Conservation (phyloP, 2,113 vertebrate species). For the Hippocampus abdominalis region DNA sequence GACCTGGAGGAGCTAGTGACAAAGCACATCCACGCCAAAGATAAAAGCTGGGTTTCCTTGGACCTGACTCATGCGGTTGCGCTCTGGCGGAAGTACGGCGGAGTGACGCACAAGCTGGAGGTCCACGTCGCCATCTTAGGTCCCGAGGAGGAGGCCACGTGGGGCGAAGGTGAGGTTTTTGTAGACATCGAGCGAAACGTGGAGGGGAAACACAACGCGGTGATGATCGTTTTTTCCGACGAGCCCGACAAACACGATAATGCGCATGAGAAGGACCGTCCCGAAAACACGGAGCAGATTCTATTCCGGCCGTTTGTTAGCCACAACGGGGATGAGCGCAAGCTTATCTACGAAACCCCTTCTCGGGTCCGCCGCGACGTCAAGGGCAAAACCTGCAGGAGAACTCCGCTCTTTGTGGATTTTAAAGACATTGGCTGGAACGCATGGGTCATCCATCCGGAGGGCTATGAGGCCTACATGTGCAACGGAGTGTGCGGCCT, state of each 20-base stretch:
- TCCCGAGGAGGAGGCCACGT: constrained; percentile 20
- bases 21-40: constrained; percentile 76
- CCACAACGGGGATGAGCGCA: constrained; percentile 66
- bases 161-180: constrained; percentile 39
- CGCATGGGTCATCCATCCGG: constrained; percentile 88
- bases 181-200: constrained; percentile 78
- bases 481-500: constrained; percentile 86
- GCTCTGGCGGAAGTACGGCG: constrained; percentile 78
- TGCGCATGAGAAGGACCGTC: constrained; percentile 72
- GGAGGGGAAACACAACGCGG: constrained; percentile 79
- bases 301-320: constrained; percentile 9
- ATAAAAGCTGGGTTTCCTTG: constrained; percentile 90
- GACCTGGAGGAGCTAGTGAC: constrained; percentile 77
- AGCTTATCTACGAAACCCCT: constrained; percentile 83
- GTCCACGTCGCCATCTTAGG: constrained; percentile 79
- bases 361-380: constrained; percentile 87
- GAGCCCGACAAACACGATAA: constrained; percentile 78
- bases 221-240: constrained; percentile 89
- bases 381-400: constrained; percentile 86
- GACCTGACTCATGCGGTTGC: constrained; percentile 82
- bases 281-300: constrained; percentile 56
- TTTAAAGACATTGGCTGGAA: constrained; percentile 99
- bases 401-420: constrained; percentile 86
- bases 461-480: constrained; percentile 88
- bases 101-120: constrained; percentile 78